Evolutionary conservation across 2,888 invertebrate species (phyloP).

Genomic region (Drosophila picticornis): DNA sequence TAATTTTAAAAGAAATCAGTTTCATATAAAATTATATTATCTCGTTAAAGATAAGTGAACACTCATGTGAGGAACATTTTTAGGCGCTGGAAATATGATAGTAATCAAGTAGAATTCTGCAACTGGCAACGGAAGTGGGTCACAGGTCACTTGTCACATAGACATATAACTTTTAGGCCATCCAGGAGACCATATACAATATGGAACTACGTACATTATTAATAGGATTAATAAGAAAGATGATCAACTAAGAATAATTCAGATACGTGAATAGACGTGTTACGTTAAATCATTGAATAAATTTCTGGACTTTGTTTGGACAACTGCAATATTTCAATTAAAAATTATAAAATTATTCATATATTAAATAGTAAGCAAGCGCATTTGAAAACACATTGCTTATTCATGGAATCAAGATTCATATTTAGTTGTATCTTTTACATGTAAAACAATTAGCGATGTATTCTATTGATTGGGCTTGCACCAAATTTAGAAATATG

Average conservation of each 20-base stretch:
- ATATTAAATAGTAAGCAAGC: neutral
- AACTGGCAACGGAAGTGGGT: neutral
- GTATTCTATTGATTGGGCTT: conserved; percentile 53
- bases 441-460: conserved; percentile 64
- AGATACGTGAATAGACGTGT: neutral
- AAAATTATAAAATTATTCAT: neutral
- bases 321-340: neutral
- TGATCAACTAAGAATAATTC: neutral
- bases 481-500: conserved; percentile 63
- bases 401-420: neutral
- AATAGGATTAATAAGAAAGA: neutral
- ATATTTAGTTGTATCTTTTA: conserved; percentile 1
- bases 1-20: neutral
- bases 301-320: neutral
- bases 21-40: neutral
- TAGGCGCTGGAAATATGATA: neutral
- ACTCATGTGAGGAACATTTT: neutral
- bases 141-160: neutral
- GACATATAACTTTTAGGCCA: neutral
- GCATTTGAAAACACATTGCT: neutral
- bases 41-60: neutral
- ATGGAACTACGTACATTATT: neutral
- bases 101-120: neutral
- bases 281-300: neutral
- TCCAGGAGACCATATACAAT: neutral